Conservation (phyloP, 2,888 invertebrate species). For the Andrena hattorfiana region DNA sequence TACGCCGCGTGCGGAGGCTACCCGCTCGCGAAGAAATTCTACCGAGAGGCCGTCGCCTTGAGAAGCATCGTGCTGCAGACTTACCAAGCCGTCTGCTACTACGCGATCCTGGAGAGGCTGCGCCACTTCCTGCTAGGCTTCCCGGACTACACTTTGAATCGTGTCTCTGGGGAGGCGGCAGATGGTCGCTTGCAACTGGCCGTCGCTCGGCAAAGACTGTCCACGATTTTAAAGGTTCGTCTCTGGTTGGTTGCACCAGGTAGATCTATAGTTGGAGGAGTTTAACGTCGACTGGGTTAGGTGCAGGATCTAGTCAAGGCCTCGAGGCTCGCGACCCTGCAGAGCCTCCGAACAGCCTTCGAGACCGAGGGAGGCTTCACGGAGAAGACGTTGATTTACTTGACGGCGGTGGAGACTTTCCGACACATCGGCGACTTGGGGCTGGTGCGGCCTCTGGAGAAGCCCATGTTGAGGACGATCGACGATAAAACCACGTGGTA, state of each 20-base stretch:
- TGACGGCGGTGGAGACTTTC: conserved; percentile 86
- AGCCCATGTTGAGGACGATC: conserved; percentile 72
- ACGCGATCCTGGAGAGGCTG: conserved; percentile 40
- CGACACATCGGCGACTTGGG: conserved; percentile 84
- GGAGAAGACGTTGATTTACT: conserved; percentile 85
- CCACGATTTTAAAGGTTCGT: conserved; percentile 65
- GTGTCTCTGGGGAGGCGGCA: neutral
- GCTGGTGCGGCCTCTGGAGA: conserved; percentile 83
- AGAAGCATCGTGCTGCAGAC: neutral
- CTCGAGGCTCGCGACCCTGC: conserved; percentile 73
- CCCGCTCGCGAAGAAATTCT: conserved; percentile 66
- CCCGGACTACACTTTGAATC: conserved; percentile 3
- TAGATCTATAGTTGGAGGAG: neutral
- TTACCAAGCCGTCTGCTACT: conserved; percentile 39
- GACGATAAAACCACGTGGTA: conserved; percentile 78
- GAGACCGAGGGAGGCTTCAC: conserved; percentile 62
- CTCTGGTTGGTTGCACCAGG: neutral
- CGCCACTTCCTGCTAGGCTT: conserved; percentile 44
- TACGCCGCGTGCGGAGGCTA: conserved; percentile 68
- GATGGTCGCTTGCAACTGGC: conserved; percentile 58
- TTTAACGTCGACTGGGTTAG: conserved; percentile 45
- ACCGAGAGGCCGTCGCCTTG: conserved; percentile 59
- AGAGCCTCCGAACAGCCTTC: conserved; percentile 71
- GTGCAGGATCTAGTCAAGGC: conserved; percentile 64
- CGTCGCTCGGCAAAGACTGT: conserved; percentile 60